Conservation (phyloP, 1,140 invertebrate genomes). For the Heliconius himera region DNA sequence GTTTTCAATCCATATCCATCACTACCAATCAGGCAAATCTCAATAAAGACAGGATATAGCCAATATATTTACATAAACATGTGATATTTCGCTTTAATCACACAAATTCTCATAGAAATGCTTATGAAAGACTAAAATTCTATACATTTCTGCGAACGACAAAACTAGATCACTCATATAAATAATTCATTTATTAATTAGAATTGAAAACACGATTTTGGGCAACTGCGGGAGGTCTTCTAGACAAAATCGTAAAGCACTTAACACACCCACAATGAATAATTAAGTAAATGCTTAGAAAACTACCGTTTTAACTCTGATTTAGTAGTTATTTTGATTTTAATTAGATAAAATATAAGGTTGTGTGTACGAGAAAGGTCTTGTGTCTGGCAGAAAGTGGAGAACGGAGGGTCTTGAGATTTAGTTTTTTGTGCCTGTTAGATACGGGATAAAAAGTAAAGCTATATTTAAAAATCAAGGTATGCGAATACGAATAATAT, state of each 20-base stretch:
- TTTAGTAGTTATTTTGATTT: too few relatives aligned
- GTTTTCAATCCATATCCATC: neutral
- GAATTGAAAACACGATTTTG: slow-evolving; percentile 17
- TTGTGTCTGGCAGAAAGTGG: too few relatives aligned
- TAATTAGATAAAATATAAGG: too few relatives aligned
- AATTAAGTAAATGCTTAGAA: slow-evolving; percentile 1
- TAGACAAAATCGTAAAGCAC: slow-evolving; percentile 17
- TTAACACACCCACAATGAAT: slow-evolving; percentile 26
- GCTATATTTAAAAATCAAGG: too few relatives aligned
- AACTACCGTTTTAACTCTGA: slow-evolving; percentile 1
- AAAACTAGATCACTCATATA: slow-evolving; percentile 32
- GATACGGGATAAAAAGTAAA: too few relatives aligned
- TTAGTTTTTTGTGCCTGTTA: too few relatives aligned
- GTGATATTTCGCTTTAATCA: neutral
- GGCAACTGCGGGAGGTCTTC: slow-evolving; percentile 34
- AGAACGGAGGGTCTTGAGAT: too few relatives aligned
- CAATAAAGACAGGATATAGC: neutral
- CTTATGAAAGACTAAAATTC: neutral
- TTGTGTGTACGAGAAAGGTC: too few relatives aligned
- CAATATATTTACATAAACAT: slow-evolving; percentile 7
- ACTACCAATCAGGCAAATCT: neutral
- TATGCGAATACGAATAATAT: too few relatives aligned
- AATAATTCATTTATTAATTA: slow-evolving; percentile 45
- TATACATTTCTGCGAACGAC: neutral
- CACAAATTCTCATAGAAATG: neutral